These are phyloP conservation scores for Zaprionus obscuricornis DNA, from an alignment of 2,888 invertebrate genomes.

Conservation along the genomic window DNA sequence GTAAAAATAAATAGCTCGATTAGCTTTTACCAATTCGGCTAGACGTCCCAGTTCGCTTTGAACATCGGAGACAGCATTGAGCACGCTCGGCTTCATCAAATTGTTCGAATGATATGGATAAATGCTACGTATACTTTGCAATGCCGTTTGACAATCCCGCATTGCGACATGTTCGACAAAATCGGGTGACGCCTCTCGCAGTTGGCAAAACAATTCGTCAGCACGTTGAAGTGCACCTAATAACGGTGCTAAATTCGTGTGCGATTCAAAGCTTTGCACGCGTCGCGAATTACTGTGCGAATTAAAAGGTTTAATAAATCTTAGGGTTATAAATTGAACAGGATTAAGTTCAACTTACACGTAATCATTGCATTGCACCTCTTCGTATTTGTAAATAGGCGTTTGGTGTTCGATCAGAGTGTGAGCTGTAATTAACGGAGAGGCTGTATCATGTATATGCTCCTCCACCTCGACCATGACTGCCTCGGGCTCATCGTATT, in stretches of 20 bases:
- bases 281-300: conserved; percentile 80
- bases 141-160: conserved; percentile 67
- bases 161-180: conserved; percentile 66
- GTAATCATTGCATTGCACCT: conserved; percentile 85
- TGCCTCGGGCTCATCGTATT: conserved; percentile 86
- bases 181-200: conserved; percentile 65
- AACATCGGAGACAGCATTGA: conserved; percentile 80
- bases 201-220: conserved; percentile 69
- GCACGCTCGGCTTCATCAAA: conserved; percentile 76
- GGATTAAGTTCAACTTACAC: conserved; percentile 84
- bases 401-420: conserved; percentile 87
- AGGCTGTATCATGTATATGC: conserved; percentile 91
- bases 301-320: too few species aligned
- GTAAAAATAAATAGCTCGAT: too few species aligned
- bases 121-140: conserved; percentile 74
- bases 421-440: conserved; percentile 87
- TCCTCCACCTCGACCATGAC: conserved; percentile 92
- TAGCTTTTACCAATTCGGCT: conserved; percentile 59
- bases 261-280: conserved; percentile 81
- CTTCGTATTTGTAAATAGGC: conserved; percentile 89
- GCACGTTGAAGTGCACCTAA: conserved; percentile 76
- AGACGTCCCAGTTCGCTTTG: conserved; percentile 77
- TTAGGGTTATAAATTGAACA: background rate
- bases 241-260: conserved; percentile 79
- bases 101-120: conserved; percentile 79